phyloP scores from a whole-genome alignment of 1,140 invertebrate genomes.

The Drosophila burlai region DNA sequence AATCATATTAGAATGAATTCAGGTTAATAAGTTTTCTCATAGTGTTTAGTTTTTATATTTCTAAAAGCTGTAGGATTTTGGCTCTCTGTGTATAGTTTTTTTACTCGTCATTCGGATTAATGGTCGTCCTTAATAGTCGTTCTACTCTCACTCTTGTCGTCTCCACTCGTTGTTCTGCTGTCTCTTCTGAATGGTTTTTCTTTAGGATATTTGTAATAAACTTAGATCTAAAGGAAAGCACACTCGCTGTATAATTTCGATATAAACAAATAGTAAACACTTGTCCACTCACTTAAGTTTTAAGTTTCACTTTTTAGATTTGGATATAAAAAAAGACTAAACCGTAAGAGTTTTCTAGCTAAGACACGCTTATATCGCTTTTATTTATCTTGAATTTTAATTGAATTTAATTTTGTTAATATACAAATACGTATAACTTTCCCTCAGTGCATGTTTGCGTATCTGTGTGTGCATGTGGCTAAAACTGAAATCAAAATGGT shows the following conservation, averaged over 20 bases:
- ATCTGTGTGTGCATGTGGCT: slow-evolving; percentile 14
- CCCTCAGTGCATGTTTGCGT: slow-evolving; percentile 11
- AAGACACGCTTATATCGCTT: neutral
- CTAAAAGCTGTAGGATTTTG: no score
- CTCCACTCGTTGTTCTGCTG: neutral
- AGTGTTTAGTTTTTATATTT: no score
- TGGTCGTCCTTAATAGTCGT: no score
- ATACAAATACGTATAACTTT: neutral
- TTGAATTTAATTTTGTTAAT: neutral
- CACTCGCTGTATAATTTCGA: neutral
- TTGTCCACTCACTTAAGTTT: no score
- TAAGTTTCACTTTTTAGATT: no score
- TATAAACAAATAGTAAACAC: no score
- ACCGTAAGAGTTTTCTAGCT: neutral
- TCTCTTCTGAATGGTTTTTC: no score
- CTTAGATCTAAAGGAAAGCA: neutral
- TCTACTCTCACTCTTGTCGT: no score
- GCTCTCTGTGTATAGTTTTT: no score
- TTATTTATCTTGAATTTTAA: neutral
- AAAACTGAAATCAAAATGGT: slow-evolving; percentile 48
- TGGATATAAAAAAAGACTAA: no score
- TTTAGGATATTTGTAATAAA: no score
- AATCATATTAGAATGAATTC: neutral
- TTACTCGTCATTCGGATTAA: no score
- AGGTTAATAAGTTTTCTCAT: neutral